These are phyloP conservation scores for Fopius arisanus DNA, from an alignment of 1,140 invertebrate genomes.

Conservation along the genomic window DNA sequence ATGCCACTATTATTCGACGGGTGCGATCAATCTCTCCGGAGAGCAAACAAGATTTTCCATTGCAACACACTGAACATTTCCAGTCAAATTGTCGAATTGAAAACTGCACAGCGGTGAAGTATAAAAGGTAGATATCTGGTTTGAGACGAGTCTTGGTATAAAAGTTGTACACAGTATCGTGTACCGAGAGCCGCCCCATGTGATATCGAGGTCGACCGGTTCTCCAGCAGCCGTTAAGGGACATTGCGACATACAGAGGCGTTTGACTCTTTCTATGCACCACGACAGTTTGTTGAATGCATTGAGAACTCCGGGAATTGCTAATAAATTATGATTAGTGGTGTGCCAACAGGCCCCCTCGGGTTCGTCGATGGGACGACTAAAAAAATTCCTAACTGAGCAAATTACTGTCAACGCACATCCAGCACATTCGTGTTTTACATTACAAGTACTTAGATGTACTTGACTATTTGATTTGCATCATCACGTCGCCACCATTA, in stretches of 20 bases:
- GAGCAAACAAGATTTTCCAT: background rate
- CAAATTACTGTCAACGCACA: background rate
- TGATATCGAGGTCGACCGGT: conserved; percentile 61
- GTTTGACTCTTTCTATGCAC: background rate
- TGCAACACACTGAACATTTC: background rate
- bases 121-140: conserved; percentile 4
- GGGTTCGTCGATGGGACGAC: background rate
- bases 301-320: conserved; percentile 44
- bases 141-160: conserved; percentile 10
- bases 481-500: too few relatives aligned
- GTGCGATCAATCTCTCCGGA: background rate
- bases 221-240: conserved; percentile 58
- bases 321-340: conserved; percentile 52
- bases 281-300: background rate
- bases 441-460: too few relatives aligned
- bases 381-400: background rate
- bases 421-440: background rate
- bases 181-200: conserved; percentile 14
- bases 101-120: background rate
- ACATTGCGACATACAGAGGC: conserved; percentile 52
- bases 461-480: too few relatives aligned
- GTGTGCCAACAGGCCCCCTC: background rate
- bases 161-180: background rate
- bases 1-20: too few relatives aligned
- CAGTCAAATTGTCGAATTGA: background rate